Base-by-base conservation (phyloP, 2,797 vertebrate genomes). In the Spinus olivaceus region DNA sequence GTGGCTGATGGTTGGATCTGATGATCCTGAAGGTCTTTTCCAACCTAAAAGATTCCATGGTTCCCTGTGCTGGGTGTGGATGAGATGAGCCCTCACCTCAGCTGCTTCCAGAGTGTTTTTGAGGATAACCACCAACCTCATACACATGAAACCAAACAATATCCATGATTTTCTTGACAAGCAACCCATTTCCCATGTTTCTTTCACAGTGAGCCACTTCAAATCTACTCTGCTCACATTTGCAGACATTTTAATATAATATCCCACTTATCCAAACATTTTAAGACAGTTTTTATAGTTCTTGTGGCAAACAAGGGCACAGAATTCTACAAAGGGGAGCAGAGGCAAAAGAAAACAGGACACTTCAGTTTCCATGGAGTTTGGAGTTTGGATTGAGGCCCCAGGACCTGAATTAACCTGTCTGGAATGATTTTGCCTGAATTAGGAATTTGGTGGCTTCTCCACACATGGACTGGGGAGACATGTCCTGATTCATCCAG, bases 1-100 rank as follows among this genome's bases (percentile, higher is more conserved):
- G 37, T 32, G 39, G 41, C 17, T 37, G 33, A 27, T 17, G 61
- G 42, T 9, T 23, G 51, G 33, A 14, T 57, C 19, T 33, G 64
- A 13, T 42, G 35, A 41, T 16, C 53, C 44, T 2, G 6, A 41
- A 69, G 54, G 15, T 14, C 9, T 50, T 81, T n/a, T 25, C 37
- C 64, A 23, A 5, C 53, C 12, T 6, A 3, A 41, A 59, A 5
- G 0, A 4, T 10, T 69, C 64, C 53, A 12, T 2, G 9, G 11
- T 23, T 39, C 28, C 6, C 0, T 30, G 19, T 18, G 22, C 14
- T 13, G 35, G 70, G 35, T 16, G 5, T 32, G 12, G 27, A 23
- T 27, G 27, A 49, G 46, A 4, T 0, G 6, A 16, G 3, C 8
- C 3, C 3, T 12, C 12, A 17, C 1, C 1, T 21, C 13, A 64